Base-by-base conservation (phyloP, 2,888 invertebrate species). In the Lymantria dispar region DNA sequence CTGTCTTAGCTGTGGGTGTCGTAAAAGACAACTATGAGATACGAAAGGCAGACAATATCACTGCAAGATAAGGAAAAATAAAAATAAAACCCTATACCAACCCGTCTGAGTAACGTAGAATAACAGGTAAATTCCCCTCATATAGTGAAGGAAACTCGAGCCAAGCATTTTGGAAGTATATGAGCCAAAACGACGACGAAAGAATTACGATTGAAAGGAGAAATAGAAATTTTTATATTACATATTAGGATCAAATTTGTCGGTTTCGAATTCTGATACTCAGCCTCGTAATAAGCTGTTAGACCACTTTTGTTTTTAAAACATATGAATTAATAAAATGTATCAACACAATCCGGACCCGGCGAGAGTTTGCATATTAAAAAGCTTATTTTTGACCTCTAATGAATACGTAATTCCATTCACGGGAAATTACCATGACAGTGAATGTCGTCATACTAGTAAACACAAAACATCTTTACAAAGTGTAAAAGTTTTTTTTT, bases 251-350 rank as follows among this genome's bases (percentile, higher is more conserved):
- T 38, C n/a, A 38, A 11, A 38, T 38, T 12, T 33, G 22, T 22
- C 42, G 39, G 43, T 50, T 50, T 50, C 41, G 31, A 42, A 50
- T 36, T 47, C 22, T 15, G 42, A 29, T 15, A 33, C 33, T 7
- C n/a, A 10, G 39, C 13, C 37, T 38, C 31, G 42, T 50, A 43
- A 50, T 50, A 47, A 31, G 38, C 15, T 3, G 45, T 42, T 12
- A 22, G 8, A 50, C 50, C 50, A 50, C 50, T 50, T 50, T 42
- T 50, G 42, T 49, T 49, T 43, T 49, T 33, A 22, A 40, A 40
- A 30, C 33, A 42, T n/a, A 42, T n/a, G 29, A 30, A 22, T 22
- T 22, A 22, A 22, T 45, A 14, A 46, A 42, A 30, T 43, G 30
- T 38, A 31, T 41, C 29, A 33, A 33, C 42, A 36, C 29, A 31